Percentiles rank a stretch among this genome's conserved stretches.
phyloP scores from a whole-genome alignment of 2,888 invertebrate species.

The Tachina fera region DNA sequence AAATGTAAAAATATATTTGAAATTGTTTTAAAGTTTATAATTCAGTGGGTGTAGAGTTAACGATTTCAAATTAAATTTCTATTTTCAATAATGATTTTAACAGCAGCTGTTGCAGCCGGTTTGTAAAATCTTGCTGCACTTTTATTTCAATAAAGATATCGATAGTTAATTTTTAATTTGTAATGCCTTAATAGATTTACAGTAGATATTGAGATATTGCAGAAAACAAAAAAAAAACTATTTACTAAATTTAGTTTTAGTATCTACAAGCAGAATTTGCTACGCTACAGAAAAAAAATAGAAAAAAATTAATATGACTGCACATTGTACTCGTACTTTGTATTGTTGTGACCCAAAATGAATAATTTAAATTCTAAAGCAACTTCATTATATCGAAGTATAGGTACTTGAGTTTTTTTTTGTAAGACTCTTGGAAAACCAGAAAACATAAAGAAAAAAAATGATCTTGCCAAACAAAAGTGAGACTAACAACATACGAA shows the following conservation, averaged over 20 bases:
- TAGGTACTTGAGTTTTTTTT: slow-evolving; percentile 1
- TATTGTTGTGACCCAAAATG: not conserved
- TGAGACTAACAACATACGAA: slow-evolving; percentile 23
- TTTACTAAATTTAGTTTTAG: too few species aligned
- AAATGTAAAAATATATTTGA: not conserved
- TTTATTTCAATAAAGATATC: too few species aligned
- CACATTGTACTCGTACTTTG: slow-evolving; percentile 15
- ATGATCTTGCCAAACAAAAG: slow-evolving; percentile 46
- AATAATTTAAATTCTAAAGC: slow-evolving; percentile 36
- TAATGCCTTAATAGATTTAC: too few species aligned
- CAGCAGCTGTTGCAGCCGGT: not conserved
- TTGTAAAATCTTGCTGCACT: too few species aligned
- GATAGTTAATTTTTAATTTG: too few species aligned
- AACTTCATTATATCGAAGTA: slow-evolving; percentile 31
- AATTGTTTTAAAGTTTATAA: not conserved
- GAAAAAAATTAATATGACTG: not conserved
- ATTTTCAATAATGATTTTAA: not conserved
- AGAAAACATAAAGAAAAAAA: not conserved
- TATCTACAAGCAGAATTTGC: not conserved
- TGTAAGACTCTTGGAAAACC: slow-evolving; percentile 2
- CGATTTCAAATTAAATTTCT: not conserved
- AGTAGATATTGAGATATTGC: too few species aligned
- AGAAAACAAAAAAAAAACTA: not conserved
- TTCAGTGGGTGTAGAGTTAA: not conserved
- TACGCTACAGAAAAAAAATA: slow-evolving; percentile 5